Conservation (phyloP, 2,797 vertebrate species). For the Eurystomus glaucurus region DNA sequence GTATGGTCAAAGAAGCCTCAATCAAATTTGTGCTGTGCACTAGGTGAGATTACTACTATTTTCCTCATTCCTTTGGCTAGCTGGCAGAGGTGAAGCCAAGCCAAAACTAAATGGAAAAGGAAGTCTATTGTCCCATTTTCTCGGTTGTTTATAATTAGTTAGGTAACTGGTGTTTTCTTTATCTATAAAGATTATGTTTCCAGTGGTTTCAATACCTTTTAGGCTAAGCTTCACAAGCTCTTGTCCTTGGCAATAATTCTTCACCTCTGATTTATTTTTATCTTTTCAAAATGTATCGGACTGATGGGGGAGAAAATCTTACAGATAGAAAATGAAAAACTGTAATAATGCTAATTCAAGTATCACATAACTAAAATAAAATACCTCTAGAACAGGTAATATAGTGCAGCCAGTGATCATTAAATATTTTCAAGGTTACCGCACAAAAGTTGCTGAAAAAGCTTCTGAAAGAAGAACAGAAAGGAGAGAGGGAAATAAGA, state of each 20-base stretch:
- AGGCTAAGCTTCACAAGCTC: background rate
- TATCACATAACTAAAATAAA: conserved; percentile 58
- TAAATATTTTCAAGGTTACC: conserved; percentile 64
- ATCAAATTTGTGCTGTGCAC: background rate
- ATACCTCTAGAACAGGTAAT: conserved; percentile 28
- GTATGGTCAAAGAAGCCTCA: background rate
- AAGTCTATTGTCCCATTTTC: conserved; percentile 12
- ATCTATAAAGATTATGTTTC: conserved; percentile 5
- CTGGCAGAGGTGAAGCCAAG: background rate
- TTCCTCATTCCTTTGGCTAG: background rate
- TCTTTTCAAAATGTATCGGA: conserved; percentile 30
- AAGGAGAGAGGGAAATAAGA: background rate
- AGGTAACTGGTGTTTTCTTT: background rate
- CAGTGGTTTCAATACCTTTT: background rate
- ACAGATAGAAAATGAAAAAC: conserved; percentile 32
- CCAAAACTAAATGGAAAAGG: background rate
- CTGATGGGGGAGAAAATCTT: conserved; percentile 27
- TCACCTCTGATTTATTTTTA: conserved; percentile 66
- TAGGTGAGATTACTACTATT: background rate
- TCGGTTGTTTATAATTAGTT: background rate
- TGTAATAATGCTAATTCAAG: conserved; percentile 56
- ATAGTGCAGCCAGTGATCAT: conserved; percentile 9
- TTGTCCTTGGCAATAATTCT: conserved; percentile 57
- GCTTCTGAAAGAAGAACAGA: background rate
- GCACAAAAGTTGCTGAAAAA: background rate